Evolutionary conservation across 2,888 invertebrate species (phyloP), one percentile per base, ranked within the genome.

Genomic region (Thymelicus lineola): DNA sequence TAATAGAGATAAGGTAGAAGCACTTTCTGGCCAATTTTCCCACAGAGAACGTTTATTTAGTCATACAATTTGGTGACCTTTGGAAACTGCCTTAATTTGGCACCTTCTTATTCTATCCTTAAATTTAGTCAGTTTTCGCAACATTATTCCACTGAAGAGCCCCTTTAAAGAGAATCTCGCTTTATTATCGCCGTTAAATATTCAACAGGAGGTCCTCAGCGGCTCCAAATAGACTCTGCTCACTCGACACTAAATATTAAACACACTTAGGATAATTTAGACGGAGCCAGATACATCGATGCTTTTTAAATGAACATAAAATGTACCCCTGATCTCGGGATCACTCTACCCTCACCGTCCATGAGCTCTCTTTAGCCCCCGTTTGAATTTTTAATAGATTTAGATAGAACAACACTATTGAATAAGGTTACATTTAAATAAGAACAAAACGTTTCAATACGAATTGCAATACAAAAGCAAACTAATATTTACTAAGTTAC

Each of bases 301-400:
- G 76, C 77, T 77, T 75, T 74, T 77, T 78, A 84, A 85, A 83
- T 84, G 86, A 87, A 86, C 86, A 84, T 86, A 86, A 87, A 89
- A 87, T 86, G 86, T 84, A 84, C 84, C 85, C 83, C 83, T 86
- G 85, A 87, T 86, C 85, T 80, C 78, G 75, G 79, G 86, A 86
- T 86, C 86, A 79, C 78, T 82, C 71, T 76, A 75, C 79, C 77
- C 79, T 79, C 76, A 71, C 70, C 77, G 75, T 61, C 48, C 53
- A 66, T 38, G 65, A 76, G 73, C 75, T 76, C 68, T 71, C 73
- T 76, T 76, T 66, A 76, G 80, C 75, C 75, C 73, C 58, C 63
- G 70, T 80, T 78, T 78, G 76, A 80, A 81, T 80, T 80, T 79
- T 80, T 77, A 81, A 79, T 78, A 76, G 74, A 66, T 71, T 73